Percentiles rank a stretch among this genome's conserved stretches.
phyloP scores from a whole-genome alignment of 1,140 invertebrate species.

The Lasaia peninsularis region DNA sequence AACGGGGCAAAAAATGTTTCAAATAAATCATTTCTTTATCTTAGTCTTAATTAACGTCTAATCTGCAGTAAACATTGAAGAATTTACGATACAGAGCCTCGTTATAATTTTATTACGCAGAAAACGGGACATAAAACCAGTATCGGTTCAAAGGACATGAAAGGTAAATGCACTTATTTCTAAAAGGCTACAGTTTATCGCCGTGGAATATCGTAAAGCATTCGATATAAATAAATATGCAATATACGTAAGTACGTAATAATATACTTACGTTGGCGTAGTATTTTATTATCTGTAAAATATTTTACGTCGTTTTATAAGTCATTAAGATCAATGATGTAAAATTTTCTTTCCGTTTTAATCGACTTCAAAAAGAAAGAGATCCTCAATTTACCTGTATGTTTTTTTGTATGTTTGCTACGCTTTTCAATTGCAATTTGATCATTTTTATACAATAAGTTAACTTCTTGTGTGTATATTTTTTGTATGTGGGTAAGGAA shows the following conservation, averaged over 20 bases:
- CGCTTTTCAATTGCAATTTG: too few species aligned
- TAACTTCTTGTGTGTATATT: too few species aligned
- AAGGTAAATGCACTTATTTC: slow-evolving; percentile 4
- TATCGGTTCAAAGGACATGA: background rate
- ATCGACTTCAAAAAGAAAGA: too few species aligned
- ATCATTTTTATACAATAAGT: too few species aligned
- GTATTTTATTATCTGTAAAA: slow-evolving; percentile 3
- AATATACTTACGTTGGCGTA: too few species aligned
- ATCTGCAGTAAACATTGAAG: background rate
- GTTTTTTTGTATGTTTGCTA: too few species aligned
- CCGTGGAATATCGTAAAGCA: background rate
- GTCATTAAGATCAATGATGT: too few species aligned
- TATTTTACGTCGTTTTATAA: background rate
- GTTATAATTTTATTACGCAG: slow-evolving; percentile 3
- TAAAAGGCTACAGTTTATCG: background rate
- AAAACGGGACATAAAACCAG: slow-evolving; percentile 3
- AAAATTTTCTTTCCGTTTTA: too few species aligned
- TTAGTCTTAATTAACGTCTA: background rate
- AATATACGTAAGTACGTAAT: background rate
- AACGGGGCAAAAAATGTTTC: too few species aligned
- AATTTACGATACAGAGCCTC: background rate
- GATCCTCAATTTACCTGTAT: too few species aligned
- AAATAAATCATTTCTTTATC: too few species aligned
- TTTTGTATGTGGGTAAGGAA: too few species aligned
- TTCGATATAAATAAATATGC: background rate